Evolutionary conservation across 2,113 vertebrate genomes (phyloP), one percentile per base, ranked within the genome.

Genomic region (Myanophis thanlyinensis): DNA sequence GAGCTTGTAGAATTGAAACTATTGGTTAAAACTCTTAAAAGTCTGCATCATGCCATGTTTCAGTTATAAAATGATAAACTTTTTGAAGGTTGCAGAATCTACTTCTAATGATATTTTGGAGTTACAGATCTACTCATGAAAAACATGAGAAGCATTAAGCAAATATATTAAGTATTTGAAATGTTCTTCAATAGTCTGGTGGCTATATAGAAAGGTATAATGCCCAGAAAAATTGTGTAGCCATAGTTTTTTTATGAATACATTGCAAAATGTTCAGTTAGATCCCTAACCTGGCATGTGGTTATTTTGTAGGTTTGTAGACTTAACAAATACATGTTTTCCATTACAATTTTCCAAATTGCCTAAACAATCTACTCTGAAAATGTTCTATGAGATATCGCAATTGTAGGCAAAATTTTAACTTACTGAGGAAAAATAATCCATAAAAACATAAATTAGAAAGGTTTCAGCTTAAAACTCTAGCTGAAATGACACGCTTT

Each of bases 141-240:
- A 92, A 73, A n/a, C 0, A 5, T 2, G 5, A 22, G 80, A 92
- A 90, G 53, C 40, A 80, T 80, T 44, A 87, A 48, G 0, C 0
- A 67, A 93, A 91, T 93, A 95, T 87, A 12, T 87, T 13, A 59
- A 85, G 95, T 92, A 20, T 96, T 92, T 53, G 9, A 85, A 93
- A 85, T 44, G 22, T 9, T 89, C n/a, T 47, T 3, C 9, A 0
- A 94, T 49, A 92, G 91, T 86, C 93, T 95, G 62, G 92, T 1
- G 0, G 80, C 93, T 94, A 11, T 22, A 88, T 51, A 44, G 1
- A 0, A 49, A 94, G 92, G 6, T 18, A 88, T 44, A 87, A 89
- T 56, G 93, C 93, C 80, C 90, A 73, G 20, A 93, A 8, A 18
- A 25, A 18, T 92, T 51, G 2, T 94, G 30, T 27, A 40, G 90